Conservation (phyloP, 2,888 invertebrate genomes). For the Anorthoa munda region DNA sequence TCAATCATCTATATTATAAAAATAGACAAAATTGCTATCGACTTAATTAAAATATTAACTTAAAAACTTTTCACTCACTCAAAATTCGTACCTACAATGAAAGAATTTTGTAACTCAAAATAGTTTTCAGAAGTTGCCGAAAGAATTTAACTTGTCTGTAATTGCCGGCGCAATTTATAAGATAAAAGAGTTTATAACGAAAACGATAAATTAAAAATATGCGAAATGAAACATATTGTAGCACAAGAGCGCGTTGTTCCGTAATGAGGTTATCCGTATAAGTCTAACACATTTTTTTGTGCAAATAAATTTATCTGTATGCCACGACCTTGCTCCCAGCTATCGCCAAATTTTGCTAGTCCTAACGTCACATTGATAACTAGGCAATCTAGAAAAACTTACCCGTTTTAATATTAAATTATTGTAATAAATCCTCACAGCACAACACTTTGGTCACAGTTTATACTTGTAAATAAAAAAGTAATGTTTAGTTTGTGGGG, state of each 20-base stretch:
- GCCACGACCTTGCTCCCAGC: conserved; percentile 89
- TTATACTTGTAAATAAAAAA: conserved; percentile 64
- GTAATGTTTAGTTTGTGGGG: conserved; percentile 57
- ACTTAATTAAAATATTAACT: conserved; percentile 23
- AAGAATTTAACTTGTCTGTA: conserved; percentile 40
- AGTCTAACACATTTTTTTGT: conserved; percentile 89
- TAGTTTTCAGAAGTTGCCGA: conserved; percentile 49
- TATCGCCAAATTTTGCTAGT: conserved; percentile 88
- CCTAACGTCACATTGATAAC: conserved; percentile 84
- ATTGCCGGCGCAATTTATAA: conserved; percentile 34
- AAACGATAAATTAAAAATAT: conserved; percentile 60
- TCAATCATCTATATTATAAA: conserved; percentile 31
- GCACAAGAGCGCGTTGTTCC: conserved; percentile 83
- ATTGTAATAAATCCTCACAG: conserved; percentile 69
- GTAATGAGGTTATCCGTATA: conserved; percentile 89
- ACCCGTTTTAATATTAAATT: conserved; percentile 66
- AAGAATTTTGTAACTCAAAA: conserved; percentile 30
- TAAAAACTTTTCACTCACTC: conserved; percentile 13
- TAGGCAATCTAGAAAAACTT: conserved; percentile 74
- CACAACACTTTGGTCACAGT: conserved; percentile 77
- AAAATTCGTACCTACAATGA: background rate
- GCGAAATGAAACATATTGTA: conserved; percentile 63
- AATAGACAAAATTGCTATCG: conserved; percentile 23
- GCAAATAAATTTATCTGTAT: conserved; percentile 90
- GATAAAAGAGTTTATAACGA: conserved; percentile 38